Base-by-base conservation (phyloP, 2,113 vertebrate genomes). In the Neogale vison region DNA sequence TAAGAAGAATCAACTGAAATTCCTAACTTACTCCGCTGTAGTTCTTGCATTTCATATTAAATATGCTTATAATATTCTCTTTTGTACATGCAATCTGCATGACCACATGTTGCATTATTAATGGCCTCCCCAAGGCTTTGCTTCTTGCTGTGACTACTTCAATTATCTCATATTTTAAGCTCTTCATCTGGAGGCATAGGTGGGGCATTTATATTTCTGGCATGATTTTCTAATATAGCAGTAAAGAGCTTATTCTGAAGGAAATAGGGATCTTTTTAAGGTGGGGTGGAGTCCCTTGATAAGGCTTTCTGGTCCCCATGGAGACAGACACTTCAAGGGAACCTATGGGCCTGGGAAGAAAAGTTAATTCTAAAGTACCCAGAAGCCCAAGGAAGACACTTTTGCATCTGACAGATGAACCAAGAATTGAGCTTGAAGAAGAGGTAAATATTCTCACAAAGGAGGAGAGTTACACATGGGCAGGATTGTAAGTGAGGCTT, bases 91-190 rank as follows among this genome's bases (percentile, higher is more conserved):
- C 13, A 82, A 89, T 81, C 87, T 61, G 20, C 47, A 74, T 94
- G 96, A 80, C 36, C 74, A 65, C 83, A 26, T 93, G 82, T 55
- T 96, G 67, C 79, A 90, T 97, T 97, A 93, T 95, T 97, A 94
- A 96, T 96, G 85, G 23, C 13, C 29, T 97, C 79, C 85, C 93
- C 57, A 95, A 88, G 85, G 59, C 67, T 82, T 94, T 88, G 65
- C 84, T 88, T 97, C 90, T 95, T 97, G 69, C 87, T 97, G n/a
- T 93, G 95, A 55, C 80, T 92, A 42, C 80, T 88, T 96, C 71
- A 97, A 15, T 92, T 93, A 96, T 88, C 61, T 82, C 42, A 61
- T 4, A 47, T 36, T 93, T 87, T 95, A 95, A 96, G 45, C 31
- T 95, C 81, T 92, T 96, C 59, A 95, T 97, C 76, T 96, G 74